A percentile compares a stretch with the other conserved stretches of the same genome.
Conservation (phyloP, 2,888 invertebrate species). For the Scotopteryx bipunctaria region DNA sequence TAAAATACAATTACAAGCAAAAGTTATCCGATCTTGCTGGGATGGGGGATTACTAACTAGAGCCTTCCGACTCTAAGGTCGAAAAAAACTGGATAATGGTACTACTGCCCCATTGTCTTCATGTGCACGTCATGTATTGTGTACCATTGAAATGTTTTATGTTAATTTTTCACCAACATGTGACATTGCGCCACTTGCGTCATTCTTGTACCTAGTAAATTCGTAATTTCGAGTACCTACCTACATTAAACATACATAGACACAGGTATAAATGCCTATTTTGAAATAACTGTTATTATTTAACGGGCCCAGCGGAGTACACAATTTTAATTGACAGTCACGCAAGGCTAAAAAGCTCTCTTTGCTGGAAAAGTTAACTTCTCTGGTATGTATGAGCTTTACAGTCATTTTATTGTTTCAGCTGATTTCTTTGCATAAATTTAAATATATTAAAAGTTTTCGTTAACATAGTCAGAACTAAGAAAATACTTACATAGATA, state of each 20-base stretch:
- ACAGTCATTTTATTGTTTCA: too few species aligned
- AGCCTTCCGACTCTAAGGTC: too few species aligned
- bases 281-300: slow-evolving; percentile 35
- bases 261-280: slow-evolving; percentile 4
- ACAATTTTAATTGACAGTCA: slow-evolving; percentile 35
- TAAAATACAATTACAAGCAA: background rate
- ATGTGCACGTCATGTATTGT: too few species aligned
- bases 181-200: slow-evolving; percentile 20
- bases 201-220: slow-evolving; percentile 10
- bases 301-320: slow-evolving; percentile 34
- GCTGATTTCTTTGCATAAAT: too few species aligned
- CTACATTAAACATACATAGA: background rate
- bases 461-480: too few species aligned
- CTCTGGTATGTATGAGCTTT: too few species aligned
- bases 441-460: too few species aligned
- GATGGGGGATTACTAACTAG: too few species aligned
- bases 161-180: slow-evolving; percentile 4
- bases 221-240: slow-evolving; percentile 11
- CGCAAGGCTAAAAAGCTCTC: slow-evolving; percentile 33
- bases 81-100: too few species aligned
- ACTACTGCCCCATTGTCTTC: too few species aligned
- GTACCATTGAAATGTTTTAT: background rate
- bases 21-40: background rate
- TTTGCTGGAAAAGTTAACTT: slow-evolving; percentile 10
- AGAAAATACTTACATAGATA: too few species aligned